Percentiles rank a stretch among this genome's conserved stretches.
Conservation (phyloP, 2,113 vertebrate species). For the Salvelinus fontinalis region DNA sequence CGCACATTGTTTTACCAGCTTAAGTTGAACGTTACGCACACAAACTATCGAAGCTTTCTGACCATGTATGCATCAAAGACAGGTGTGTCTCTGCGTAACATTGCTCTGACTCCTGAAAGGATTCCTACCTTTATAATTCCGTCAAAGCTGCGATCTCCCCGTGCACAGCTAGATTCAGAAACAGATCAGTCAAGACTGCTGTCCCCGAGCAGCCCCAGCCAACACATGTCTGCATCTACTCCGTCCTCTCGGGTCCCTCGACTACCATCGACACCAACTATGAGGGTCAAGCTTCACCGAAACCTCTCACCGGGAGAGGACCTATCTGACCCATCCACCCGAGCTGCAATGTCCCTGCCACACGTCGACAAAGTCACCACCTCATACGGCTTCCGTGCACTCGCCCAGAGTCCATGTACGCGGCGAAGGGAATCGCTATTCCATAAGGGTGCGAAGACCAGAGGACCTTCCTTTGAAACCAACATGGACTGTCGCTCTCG, state of each 20-base stretch:
- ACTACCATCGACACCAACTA: slow-evolving; percentile 17
- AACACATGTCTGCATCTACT: not conserved
- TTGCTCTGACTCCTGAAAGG: slow-evolving; percentile 65
- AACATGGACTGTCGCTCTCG: not conserved
- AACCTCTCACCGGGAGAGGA: not conserved
- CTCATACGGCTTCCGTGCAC: slow-evolving; percentile 60
- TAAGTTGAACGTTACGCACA: not conserved
- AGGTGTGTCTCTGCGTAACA: slow-evolving; percentile 22
- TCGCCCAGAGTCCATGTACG: slow-evolving; percentile 59
- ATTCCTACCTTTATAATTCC: slow-evolving; percentile 62
- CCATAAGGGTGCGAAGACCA: slow-evolving; percentile 31
- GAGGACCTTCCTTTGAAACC: too few species aligned
- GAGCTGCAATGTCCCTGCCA: slow-evolving; percentile 60
- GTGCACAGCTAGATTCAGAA: slow-evolving; percentile 5
- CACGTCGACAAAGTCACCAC: slow-evolving; percentile 64
- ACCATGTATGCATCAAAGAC: slow-evolving; percentile 15
- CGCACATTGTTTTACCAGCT: not conserved
- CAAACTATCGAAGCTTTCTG: too few species aligned
- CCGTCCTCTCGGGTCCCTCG: not conserved
- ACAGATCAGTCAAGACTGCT: slow-evolving; percentile 33
- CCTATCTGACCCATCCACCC: slow-evolving; percentile 37
- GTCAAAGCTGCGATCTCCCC: not conserved
- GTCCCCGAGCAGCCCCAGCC: slow-evolving; percentile 30
- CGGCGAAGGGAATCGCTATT: slow-evolving; percentile 66
- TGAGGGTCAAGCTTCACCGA: not conserved